Evolutionary conservation across 2,113 vertebrate genomes (phyloP), one percentile per base, ranked within the genome.

Genomic region (Dipodomys ordii): DNA sequence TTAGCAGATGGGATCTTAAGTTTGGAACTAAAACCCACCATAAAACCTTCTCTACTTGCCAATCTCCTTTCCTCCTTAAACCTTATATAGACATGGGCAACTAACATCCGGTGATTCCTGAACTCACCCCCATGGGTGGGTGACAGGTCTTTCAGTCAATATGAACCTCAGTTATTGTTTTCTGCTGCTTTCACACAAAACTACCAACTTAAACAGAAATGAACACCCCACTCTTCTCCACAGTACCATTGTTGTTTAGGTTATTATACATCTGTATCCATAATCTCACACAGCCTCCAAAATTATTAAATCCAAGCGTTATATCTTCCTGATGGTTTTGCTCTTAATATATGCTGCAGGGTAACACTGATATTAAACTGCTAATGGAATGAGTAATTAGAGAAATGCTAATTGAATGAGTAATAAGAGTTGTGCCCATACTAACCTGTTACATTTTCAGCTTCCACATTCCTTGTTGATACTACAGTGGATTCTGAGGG

Each of bases 401-500:
- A 83, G 35, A 85, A 83, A 83, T 11, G 0, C 23, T 77, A 76
- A 28, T 35, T 82, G 28, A 49, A 39, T 46, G 22, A 44, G 22
- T 62, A 86, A 84, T 44, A 65, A 64, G 16, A 28, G 8, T 16
- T 74, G 46, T 76, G 15, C 60, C 32, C 67, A 67, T n/a, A 71
- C 79, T 86, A 44, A 93, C 71, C 87, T 95, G 92, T 71, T 60
- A 74, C 32, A 27, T 44, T 91, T 82, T 76, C 74, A 39, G 18
- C 67, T 82, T 88, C n/a, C 69, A 23, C 57, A 69, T 81, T 19
- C 44, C 9, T 46, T 80, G 57, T 71, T 80, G 85, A 0, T 64
- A 19, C 28, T 16, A 73, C 4, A 30, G 76, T 71, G 2, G 25
- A 87, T 91, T 82, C 87, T 95, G 25, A 49, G 30, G 53, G 20